phyloP scores from a whole-genome alignment of 2,888 invertebrate species.

The Mallateleia sp. region DNA sequence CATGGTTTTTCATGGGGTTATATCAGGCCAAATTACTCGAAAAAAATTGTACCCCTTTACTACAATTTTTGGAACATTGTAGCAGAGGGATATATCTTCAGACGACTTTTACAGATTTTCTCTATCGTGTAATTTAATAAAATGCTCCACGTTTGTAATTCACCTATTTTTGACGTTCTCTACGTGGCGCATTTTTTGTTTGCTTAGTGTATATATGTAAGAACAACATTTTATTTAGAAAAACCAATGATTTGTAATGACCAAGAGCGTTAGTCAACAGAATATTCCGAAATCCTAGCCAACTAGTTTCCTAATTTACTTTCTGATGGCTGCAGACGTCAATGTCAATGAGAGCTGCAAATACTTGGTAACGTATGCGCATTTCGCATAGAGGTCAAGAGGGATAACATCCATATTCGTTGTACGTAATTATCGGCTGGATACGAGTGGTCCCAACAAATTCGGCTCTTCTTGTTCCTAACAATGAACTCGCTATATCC shows the following conservation, averaged over 20 bases:
- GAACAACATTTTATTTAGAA: slow-evolving; percentile 18
- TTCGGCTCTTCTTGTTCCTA: slow-evolving; percentile 56
- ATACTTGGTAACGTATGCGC: slow-evolving; percentile 63
- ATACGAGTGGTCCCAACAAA: slow-evolving; percentile 50
- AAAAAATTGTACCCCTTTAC: too few species aligned
- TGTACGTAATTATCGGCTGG: slow-evolving; percentile 67
- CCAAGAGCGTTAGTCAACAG: not conserved
- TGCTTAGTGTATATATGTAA: too few species aligned
- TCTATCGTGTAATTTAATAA: too few species aligned
- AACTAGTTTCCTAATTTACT: slow-evolving; percentile 55
- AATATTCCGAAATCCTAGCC: slow-evolving; percentile 6
- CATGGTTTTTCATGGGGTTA: too few species aligned
- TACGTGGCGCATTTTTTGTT: too few species aligned
- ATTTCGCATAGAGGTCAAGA: slow-evolving; percentile 52
- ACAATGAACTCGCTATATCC: slow-evolving; percentile 34
- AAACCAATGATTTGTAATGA: slow-evolving; percentile 16
- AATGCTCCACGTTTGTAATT: too few species aligned
- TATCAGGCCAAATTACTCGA: too few species aligned
- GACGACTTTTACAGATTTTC: too few species aligned
- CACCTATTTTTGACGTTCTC: too few species aligned
- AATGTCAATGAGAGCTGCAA: slow-evolving; percentile 50
- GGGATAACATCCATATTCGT: slow-evolving; percentile 58
- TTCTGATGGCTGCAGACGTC: slow-evolving; percentile 45
- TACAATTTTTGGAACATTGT: too few species aligned
- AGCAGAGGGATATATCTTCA: too few species aligned